Percentiles rank a stretch among this genome's conserved stretches.
These are phyloP conservation scores for Taenioides sp. DNA, from an alignment of 2,797 vertebrate genomes.

Conservation along the genomic window DNA sequence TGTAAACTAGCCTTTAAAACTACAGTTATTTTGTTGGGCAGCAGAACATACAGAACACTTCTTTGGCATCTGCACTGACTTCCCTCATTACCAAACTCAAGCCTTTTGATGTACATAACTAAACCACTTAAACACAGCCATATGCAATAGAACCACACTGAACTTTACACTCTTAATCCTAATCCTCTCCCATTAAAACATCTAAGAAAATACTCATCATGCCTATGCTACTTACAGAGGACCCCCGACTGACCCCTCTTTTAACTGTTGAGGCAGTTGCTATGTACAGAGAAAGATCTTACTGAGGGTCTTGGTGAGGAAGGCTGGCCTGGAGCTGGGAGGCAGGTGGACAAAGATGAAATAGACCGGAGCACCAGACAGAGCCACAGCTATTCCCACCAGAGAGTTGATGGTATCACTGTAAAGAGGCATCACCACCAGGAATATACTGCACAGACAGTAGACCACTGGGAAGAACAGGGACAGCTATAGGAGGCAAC, in stretches of 20 bases:
- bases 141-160: slow-evolving; percentile 3
- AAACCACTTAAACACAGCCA: not conserved
- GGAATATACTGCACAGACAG: slow-evolving; percentile 80
- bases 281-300: slow-evolving; percentile 38
- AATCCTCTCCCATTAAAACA: slow-evolving; percentile 21
- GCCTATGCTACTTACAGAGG: slow-evolving; percentile 8
- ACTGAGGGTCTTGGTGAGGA: slow-evolving; percentile 69
- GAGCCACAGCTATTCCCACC: slow-evolving; percentile 80
- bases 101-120: not conserved
- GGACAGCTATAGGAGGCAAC: slow-evolving; percentile 67
- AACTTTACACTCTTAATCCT: slow-evolving; percentile 51
- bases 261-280: not conserved
- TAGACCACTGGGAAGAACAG: slow-evolving; percentile 83
- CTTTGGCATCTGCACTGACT: not conserved
- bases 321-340: slow-evolving; percentile 73
- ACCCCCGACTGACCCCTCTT: not conserved
- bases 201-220: slow-evolving; percentile 7
- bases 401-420: slow-evolving; percentile 83
- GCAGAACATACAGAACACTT: not conserved
- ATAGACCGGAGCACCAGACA: slow-evolving; percentile 81
- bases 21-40: not conserved
- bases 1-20: not conserved
- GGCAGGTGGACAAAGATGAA: slow-evolving; percentile 78
- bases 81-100: not conserved
- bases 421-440: slow-evolving; percentile 84